Evolutionary conservation across 2,888 invertebrate species (phyloP).

Genomic region (Cartodere bifasciata): DNA sequence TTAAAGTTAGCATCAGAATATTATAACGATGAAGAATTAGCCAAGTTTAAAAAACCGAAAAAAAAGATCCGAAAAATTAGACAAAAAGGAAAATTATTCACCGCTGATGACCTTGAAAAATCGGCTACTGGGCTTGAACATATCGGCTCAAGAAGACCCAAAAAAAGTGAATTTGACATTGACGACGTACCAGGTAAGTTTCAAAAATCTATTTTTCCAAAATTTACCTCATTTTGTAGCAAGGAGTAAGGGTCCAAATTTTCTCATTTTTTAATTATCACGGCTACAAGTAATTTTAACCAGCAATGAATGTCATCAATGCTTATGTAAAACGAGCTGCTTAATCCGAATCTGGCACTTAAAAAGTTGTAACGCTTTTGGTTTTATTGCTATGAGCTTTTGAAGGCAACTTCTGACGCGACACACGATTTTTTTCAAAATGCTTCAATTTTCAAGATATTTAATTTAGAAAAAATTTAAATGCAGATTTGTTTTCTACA

Average conservation of each 20-base stretch:
- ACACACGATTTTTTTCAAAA: too few species aligned
- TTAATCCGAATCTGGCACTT: too few species aligned
- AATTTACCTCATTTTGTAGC: constrained; percentile 1
- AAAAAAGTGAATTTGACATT: constrained; percentile 34
- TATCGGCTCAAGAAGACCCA: constrained; percentile 24
- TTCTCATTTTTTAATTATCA: constrained; percentile 2
- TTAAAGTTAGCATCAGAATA: constrained; percentile 76
- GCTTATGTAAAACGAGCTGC: too few species aligned
- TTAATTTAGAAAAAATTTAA: too few species aligned
- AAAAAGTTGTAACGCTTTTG: too few species aligned
- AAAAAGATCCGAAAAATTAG: constrained; percentile 61
- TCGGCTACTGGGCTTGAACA: constrained; percentile 25
- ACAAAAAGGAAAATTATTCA: constrained; percentile 45
- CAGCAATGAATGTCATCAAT: background rate
- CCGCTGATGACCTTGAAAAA: constrained; percentile 58
- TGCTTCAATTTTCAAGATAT: too few species aligned
- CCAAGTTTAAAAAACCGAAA: constrained; percentile 82
- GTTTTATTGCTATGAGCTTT: too few species aligned
- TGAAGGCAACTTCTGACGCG: too few species aligned
- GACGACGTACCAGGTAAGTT: constrained; percentile 50
- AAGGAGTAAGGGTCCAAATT: constrained; percentile 9
- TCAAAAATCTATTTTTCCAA: constrained; percentile 6
- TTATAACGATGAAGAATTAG: constrained; percentile 70
- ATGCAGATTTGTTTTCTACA: too few species aligned
- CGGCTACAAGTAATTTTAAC: background rate